A percentile compares a stretch with the other conserved stretches of the same genome.
These are phyloP conservation scores for Cheilosia variabilis DNA, from an alignment of 2,888 invertebrate genomes.

Conservation along the genomic window DNA sequence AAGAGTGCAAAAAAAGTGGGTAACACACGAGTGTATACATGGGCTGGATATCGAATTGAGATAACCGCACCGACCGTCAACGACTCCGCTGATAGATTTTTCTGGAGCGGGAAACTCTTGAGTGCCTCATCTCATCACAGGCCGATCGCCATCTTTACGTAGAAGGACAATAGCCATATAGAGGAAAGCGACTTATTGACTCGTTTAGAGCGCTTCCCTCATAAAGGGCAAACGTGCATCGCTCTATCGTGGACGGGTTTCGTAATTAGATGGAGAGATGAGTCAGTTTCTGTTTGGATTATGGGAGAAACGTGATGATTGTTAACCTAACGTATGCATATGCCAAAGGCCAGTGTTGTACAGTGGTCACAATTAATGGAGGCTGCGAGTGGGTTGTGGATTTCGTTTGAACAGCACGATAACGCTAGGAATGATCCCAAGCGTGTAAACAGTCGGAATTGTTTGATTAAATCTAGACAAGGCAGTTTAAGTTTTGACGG, in stretches of 20 bases:
- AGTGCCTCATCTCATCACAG: slow-evolving; percentile 22
- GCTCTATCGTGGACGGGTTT: slow-evolving; percentile 43
- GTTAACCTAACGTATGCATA: slow-evolving; percentile 4
- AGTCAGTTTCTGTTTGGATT: slow-evolving; percentile 8
- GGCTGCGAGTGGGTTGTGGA: neutral
- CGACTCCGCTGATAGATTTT: neutral
- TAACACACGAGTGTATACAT: neutral
- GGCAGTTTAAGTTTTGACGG: neutral
- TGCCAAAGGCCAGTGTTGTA: slow-evolving; percentile 8
- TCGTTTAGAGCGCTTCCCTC: slow-evolving; percentile 31
- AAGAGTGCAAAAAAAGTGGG: slow-evolving; percentile 11
- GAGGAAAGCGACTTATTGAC: slow-evolving; percentile 10
- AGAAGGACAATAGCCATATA: neutral
- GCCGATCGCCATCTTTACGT: neutral
- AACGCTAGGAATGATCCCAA: neutral
- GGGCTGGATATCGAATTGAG: slow-evolving; percentile 25
- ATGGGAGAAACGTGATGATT: slow-evolving; percentile 44
- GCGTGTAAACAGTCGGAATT: neutral
- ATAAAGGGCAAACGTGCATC: slow-evolving; percentile 53
- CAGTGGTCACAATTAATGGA: slow-evolving; percentile 38
- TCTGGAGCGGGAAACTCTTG: neutral
- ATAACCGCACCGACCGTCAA: slow-evolving; percentile 19
- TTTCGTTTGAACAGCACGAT: slow-evolving; percentile 1
- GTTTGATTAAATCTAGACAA: slow-evolving; percentile 4
- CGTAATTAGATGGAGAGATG: slow-evolving; percentile 53